Percentiles rank a stretch among this genome's conserved stretches.
Conservation (phyloP, 2,797 vertebrate species). For the Helostoma temminkii region DNA sequence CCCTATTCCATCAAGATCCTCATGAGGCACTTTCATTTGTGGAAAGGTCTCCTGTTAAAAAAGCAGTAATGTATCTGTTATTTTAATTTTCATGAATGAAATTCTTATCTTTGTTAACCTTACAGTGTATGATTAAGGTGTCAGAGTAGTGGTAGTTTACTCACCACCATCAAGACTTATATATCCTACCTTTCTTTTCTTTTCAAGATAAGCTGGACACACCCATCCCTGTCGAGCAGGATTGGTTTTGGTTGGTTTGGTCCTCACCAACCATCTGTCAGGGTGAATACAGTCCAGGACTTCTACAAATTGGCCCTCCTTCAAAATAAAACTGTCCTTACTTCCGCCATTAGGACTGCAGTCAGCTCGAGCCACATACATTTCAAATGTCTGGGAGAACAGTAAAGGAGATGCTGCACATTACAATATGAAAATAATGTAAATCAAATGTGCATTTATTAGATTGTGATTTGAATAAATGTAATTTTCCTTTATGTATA, state of each 20-base stretch:
- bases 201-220: conserved; percentile 96
- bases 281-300: conserved; percentile 95
- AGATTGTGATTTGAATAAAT: neutral
- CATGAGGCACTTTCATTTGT: conserved; percentile 66
- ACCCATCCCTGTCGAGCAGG: conserved; percentile 97
- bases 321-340: conserved; percentile 90
- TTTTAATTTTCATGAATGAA: neutral
- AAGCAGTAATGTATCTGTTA: neutral
- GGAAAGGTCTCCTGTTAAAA: conserved; percentile 73
- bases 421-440: neutral
- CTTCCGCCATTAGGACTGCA: conserved; percentile 86
- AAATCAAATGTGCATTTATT: neutral
- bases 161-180: neutral
- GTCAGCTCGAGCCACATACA: conserved; percentile 93
- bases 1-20: conserved; percentile 83
- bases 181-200: conserved; percentile 90
- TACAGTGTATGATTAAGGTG: neutral
- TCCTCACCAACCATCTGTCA: conserved; percentile 94
- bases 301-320: conserved; percentile 97
- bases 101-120: neutral
- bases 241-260: conserved; percentile 95
- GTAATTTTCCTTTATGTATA: neutral
- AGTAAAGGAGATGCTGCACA: neutral
- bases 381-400: conserved; percentile 88
- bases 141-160: neutral